A percentile compares a stretch with the other conserved stretches of the same genome.
These are phyloP conservation scores for Bombus picipes DNA, from an alignment of 1,140 invertebrate genomes.

Conservation along the genomic window DNA sequence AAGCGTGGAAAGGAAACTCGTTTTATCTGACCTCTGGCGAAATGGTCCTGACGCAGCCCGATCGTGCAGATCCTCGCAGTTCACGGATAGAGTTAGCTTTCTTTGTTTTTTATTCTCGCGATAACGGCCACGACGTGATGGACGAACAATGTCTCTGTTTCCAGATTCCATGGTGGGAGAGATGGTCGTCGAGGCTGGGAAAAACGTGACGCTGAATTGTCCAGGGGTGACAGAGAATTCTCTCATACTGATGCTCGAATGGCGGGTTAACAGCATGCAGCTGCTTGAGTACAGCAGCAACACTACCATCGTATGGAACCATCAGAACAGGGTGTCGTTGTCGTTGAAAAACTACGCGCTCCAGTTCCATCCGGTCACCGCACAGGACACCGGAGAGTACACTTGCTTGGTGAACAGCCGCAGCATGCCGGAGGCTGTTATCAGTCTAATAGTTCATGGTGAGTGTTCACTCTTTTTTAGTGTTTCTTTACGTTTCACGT, in stretches of 20 bases:
- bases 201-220: conserved; percentile 86
- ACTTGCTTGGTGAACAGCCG: conserved; percentile 87
- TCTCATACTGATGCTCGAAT: conserved; percentile 85
- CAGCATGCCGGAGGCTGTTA: conserved; percentile 85
- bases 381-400: conserved; percentile 86
- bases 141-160: conserved; percentile 48
- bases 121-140: conserved; percentile 41
- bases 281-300: conserved; percentile 83
- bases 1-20: neutral
- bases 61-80: conserved; percentile 33
- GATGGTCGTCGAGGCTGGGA: conserved; percentile 85
- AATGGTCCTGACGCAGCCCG: conserved; percentile 58
- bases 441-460: conserved; percentile 88
- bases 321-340: conserved; percentile 84
- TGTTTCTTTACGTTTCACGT: neutral
- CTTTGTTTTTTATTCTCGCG: conserved; percentile 54
- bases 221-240: conserved; percentile 87
- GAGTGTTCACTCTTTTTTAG: conserved; percentile 40
- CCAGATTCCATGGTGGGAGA: conserved; percentile 84
- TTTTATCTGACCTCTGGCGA: conserved; percentile 46
- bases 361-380: conserved; percentile 85
- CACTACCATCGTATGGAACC: conserved; percentile 83
- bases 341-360: conserved; percentile 85
- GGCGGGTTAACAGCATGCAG: conserved; percentile 82
- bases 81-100: neutral